A percentile compares a stretch with the other conserved stretches of the same genome.
Evolutionary conservation across 2,113 vertebrate species (phyloP).

Genomic region (Psittacula cyanocephala): DNA sequence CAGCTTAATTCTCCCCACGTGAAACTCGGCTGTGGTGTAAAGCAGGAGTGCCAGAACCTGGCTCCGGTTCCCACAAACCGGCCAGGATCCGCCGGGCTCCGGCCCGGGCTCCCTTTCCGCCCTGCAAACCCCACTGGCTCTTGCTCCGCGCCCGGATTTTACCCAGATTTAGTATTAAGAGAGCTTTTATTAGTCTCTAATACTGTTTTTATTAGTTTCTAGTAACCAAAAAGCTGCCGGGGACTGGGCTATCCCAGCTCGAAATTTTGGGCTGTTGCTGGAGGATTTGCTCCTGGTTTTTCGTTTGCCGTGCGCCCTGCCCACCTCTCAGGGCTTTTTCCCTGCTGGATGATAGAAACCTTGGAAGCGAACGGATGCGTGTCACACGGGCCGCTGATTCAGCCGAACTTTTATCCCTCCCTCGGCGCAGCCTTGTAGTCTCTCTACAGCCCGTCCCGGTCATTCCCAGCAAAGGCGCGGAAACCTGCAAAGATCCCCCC

Average conservation of each 20-base stretch:
- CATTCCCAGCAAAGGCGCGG: not conserved
- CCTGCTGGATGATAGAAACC: not conserved
- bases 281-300: not conserved
- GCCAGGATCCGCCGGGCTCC: rapidly evolving
- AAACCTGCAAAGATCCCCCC: not conserved
- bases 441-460: not conserved
- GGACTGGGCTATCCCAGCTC: not conserved
- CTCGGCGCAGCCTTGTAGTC: not conserved
- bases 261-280: not conserved
- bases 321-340: not conserved
- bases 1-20: not conserved
- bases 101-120: not conserved
- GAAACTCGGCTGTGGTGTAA: not conserved
- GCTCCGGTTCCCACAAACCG: not conserved
- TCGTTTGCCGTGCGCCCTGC: rapidly evolving
- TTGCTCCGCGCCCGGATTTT: rapidly evolving
- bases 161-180: not conserved
- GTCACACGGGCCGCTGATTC: not conserved
- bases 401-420: not conserved
- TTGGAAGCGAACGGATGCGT: rapidly evolving
- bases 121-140: rapidly evolving
- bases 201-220: not conserved
- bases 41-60: not conserved
- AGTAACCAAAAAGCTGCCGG: not conserved
- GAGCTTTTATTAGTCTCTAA: not conserved